phyloP scores from a whole-genome alignment of 2,113 vertebrate species.

The Corynorhinus townsendii region DNA sequence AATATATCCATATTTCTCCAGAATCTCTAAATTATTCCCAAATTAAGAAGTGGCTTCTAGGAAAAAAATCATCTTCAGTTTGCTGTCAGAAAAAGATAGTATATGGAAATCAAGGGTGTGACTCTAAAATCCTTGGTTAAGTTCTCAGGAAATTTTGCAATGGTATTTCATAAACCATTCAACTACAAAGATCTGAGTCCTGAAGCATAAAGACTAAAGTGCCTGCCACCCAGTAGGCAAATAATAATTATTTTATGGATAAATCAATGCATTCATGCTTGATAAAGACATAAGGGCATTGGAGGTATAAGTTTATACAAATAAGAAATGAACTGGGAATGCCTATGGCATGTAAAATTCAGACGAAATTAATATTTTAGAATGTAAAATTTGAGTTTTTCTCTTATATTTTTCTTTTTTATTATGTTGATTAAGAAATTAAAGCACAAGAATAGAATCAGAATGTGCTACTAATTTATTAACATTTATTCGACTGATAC shows the following conservation, averaged over 20 bases:
- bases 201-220: background rate
- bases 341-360: background rate
- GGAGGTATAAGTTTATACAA: background rate
- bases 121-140: background rate
- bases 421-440: background rate
- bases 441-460: background rate
- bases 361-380: background rate
- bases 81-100: background rate
- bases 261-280: background rate
- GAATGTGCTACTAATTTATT: background rate
- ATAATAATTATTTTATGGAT: background rate
- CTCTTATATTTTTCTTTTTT: background rate
- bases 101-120: background rate
- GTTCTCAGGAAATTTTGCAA: background rate
- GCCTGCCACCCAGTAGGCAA: fast-evolving
- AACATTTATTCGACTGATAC: background rate
- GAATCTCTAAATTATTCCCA: background rate
- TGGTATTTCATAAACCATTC: background rate
- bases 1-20: background rate
- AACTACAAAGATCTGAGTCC: background rate
- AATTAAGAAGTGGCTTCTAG: background rate
- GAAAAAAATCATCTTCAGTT: background rate
- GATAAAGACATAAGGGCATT: background rate
- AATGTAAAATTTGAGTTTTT: background rate
- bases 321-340: background rate